A percentile compares a stretch with the other conserved stretches of the same genome.
These are phyloP conservation scores for Netelia virgata DNA, from an alignment of 2,888 invertebrate genomes.

Conservation along the genomic window DNA sequence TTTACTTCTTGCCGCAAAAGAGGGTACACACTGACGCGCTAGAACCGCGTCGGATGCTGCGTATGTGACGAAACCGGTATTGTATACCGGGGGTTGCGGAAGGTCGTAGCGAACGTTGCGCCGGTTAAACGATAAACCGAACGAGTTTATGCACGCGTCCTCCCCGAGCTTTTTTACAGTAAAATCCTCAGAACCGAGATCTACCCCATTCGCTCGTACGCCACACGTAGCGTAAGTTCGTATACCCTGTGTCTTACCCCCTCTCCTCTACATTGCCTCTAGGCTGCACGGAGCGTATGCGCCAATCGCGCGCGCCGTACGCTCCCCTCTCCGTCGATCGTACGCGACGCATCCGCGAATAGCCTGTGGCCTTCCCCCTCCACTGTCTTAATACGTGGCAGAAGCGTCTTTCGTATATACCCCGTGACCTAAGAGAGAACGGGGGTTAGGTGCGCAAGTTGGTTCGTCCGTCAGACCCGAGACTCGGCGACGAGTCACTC, in stretches of 20 bases:
- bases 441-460: slow-evolving; percentile 15
- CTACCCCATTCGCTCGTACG: background rate
- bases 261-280: background rate
- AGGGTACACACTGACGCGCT: slow-evolving; percentile 27
- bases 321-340: too few relatives aligned
- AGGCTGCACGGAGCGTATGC: background rate
- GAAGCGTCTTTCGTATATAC: background rate
- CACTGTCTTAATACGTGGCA: too few relatives aligned
- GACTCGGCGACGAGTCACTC: slow-evolving; percentile 59
- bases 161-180: slow-evolving; percentile 44
- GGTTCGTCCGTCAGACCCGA: slow-evolving; percentile 32
- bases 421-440: slow-evolving; percentile 9
- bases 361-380: too few relatives aligned
- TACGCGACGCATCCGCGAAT: too few relatives aligned
- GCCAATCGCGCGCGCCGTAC: too few relatives aligned
- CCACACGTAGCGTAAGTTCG: background rate
- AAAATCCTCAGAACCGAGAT: slow-evolving; percentile 27
- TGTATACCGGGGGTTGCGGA: slow-evolving; percentile 50
- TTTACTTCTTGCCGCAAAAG: slow-evolving; percentile 43
- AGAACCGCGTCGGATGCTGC: slow-evolving; percentile 23
- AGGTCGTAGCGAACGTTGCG: slow-evolving; percentile 55
- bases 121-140: slow-evolving; percentile 57
- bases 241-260: background rate
- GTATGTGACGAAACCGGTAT: slow-evolving; percentile 49
- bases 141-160: slow-evolving; percentile 53